A percentile compares a stretch with the other conserved stretches of the same genome.
Conservation (phyloP, 1,140 invertebrate genomes). For the Paraescarpia echinospica region DNA sequence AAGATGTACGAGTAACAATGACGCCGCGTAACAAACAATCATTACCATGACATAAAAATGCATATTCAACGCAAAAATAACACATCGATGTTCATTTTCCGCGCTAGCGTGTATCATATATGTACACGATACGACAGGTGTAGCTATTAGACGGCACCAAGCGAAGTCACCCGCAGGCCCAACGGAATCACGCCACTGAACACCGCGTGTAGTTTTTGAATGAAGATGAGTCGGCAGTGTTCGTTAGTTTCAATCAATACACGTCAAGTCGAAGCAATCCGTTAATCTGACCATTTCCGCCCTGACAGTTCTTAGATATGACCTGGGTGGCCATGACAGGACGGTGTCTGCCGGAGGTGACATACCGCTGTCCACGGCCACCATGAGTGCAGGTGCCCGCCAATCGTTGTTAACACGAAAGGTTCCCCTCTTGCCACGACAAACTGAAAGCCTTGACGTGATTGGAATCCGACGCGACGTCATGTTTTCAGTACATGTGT, state of each 20-base stretch:
- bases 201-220: background rate
- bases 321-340: too few species aligned
- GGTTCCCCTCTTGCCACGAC: background rate
- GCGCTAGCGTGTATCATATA: background rate
- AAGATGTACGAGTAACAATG: background rate
- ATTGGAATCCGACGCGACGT: too few species aligned
- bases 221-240: background rate
- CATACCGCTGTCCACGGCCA: background rate
- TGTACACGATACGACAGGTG: background rate
- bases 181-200: background rate
- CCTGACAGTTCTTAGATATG: background rate
- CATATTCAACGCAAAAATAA: background rate
- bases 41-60: too few species aligned
- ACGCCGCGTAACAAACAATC: background rate
- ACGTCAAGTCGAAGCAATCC: background rate
- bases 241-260: conserved; percentile 1
- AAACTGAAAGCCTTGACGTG: too few species aligned
- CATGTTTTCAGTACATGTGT: background rate
- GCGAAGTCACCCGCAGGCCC: background rate
- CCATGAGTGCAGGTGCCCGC: background rate
- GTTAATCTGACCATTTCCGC: background rate
- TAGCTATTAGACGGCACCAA: background rate
- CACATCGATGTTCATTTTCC: background rate
- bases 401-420: background rate
- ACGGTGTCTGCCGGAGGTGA: background rate